Conservation (phyloP, 2,888 invertebrate genomes). For the Drosophila ustulata region DNA sequence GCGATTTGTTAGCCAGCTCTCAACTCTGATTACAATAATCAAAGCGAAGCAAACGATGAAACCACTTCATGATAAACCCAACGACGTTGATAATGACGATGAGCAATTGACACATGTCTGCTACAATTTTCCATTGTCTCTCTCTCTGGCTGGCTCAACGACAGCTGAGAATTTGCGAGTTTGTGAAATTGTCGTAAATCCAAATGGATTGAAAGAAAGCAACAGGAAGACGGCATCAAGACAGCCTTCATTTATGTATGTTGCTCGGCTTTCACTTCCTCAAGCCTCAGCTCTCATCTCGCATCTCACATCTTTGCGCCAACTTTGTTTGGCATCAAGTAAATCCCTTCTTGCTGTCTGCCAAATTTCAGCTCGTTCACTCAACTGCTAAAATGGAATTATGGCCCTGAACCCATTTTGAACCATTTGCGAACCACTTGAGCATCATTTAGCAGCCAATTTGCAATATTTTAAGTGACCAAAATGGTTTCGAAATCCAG, state of each 20-base stretch:
- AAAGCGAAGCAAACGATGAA: constrained; percentile 3
- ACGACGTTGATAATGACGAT: constrained; percentile 17
- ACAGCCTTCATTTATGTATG: neutral
- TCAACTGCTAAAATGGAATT: neutral
- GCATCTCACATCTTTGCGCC: neutral
- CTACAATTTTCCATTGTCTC: neutral
- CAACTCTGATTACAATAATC: constrained; percentile 13
- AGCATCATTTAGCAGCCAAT: neutral
- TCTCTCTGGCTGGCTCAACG: constrained; percentile 4
- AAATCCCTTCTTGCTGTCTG: neutral
- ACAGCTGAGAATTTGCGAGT: constrained; percentile 11
- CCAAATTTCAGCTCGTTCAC: constrained; percentile 1
- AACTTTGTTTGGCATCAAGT: neutral
- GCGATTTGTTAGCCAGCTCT: constrained; percentile 28
- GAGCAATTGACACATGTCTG: constrained; percentile 16
- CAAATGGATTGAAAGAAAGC: constrained; percentile 9
- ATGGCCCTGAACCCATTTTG: neutral
- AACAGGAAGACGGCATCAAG: neutral
- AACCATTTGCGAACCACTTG: neutral
- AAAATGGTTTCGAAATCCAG: no score
- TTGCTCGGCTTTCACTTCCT: neutral
- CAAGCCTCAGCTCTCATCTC: neutral
- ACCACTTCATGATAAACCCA: constrained; percentile 1
- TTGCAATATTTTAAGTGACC: neutral
- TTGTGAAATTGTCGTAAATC: constrained; percentile 19